Conservation (phyloP, 1,140 invertebrate species). For the Tetramorium simillimum region DNA sequence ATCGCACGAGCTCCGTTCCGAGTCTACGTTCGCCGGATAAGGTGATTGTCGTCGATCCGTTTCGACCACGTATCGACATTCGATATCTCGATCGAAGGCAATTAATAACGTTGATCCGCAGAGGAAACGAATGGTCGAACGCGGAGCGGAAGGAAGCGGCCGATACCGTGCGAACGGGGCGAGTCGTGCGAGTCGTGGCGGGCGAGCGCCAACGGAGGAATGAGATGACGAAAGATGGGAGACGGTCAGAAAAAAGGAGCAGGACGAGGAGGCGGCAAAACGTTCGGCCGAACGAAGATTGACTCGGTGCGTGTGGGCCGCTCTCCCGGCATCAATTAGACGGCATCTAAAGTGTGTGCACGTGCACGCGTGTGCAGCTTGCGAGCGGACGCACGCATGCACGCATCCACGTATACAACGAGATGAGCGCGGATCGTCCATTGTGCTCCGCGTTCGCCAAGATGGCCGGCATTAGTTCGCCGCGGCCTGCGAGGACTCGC, state of each 20-base stretch:
- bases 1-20: conserved; percentile 17
- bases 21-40: conserved; percentile 51
- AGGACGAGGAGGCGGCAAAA: conserved; percentile 66
- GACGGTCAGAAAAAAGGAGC: conserved; percentile 33
- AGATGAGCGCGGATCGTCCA: conserved; percentile 59
- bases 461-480: conserved; percentile 61
- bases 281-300: conserved; percentile 73
- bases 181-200: conserved; percentile 4
- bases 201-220: background rate
- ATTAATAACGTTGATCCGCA: conserved; percentile 71
- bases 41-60: conserved; percentile 59
- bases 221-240: conserved; percentile 11
- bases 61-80: conserved; percentile 40
- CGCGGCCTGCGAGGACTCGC: conserved; percentile 34
- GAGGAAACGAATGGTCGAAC: conserved; percentile 6
- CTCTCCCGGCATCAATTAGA: conserved; percentile 77
- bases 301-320: conserved; percentile 78
- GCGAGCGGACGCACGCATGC: conserved; percentile 14
- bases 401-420: conserved; percentile 22
- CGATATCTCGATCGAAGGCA: conserved; percentile 59
- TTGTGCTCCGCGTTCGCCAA: conserved; percentile 70
- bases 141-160: background rate
- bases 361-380: conserved; percentile 35
- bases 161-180: conserved; percentile 34
- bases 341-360: conserved; percentile 70